Conservation (phyloP, 2,113 vertebrate species). For the Podarcis raffonei region DNA sequence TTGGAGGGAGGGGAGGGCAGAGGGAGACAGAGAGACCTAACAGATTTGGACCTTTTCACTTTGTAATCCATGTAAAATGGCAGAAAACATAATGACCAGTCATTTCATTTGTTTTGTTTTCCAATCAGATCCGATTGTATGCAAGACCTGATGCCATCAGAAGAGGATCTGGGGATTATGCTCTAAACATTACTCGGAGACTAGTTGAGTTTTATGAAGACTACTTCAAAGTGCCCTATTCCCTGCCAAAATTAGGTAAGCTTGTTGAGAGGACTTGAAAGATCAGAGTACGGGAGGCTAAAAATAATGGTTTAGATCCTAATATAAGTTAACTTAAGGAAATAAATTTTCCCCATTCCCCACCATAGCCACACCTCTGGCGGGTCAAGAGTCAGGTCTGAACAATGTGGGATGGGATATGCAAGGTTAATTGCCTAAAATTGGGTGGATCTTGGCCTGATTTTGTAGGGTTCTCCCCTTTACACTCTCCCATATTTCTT, state of each 20-base stretch:
- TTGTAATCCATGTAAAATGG: slow-evolving; percentile 27
- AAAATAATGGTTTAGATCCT: not conserved
- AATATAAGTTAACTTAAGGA: not conserved
- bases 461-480: not conserved
- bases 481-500: not conserved
- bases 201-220: slow-evolving; percentile 98
- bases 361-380: not conserved
- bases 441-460: not conserved
- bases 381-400: not conserved
- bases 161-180: slow-evolving; percentile 95
- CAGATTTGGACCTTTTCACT: slow-evolving; percentile 28
- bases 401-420: not conserved
- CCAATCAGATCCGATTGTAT: slow-evolving; percentile 90
- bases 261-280: slow-evolving; percentile 7
- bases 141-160: slow-evolving; percentile 93
- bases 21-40: not conserved
- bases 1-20: not conserved
- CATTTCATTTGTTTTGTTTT: slow-evolving; percentile 53
- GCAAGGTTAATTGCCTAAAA: not conserved
- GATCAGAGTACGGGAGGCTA: not conserved
- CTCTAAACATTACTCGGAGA: slow-evolving; percentile 94
- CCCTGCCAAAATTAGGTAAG: slow-evolving; percentile 98
- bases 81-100: slow-evolving; percentile 56
- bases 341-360: not conserved
- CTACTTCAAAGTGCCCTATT: slow-evolving; percentile 98